A percentile compares a stretch with the other conserved stretches of the same genome.
These are phyloP conservation scores for Drosophila sulfurigaster DNA, from an alignment of 1,140 invertebrate genomes.

Conservation along the genomic window DNA sequence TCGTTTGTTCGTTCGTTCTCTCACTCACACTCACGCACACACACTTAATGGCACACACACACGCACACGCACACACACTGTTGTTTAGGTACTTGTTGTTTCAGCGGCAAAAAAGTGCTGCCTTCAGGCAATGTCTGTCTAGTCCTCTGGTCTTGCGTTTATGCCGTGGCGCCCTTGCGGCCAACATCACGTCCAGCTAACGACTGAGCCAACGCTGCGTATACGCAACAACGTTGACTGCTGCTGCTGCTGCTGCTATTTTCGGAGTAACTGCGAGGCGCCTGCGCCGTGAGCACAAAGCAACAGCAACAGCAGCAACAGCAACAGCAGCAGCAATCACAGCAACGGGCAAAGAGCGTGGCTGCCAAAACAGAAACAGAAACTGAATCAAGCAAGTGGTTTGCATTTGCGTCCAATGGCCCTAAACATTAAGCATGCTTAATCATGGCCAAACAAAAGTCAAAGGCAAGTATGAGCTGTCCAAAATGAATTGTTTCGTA, in stretches of 20 bases:
- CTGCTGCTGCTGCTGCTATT: slow-evolving; percentile 56
- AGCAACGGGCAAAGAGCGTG: slow-evolving; percentile 12
- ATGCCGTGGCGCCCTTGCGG: slow-evolving; percentile 76
- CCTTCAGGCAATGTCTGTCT: slow-evolving; percentile 49
- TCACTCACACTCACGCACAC: slow-evolving; percentile 17
- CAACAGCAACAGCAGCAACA: no score
- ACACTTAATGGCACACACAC: slow-evolving; percentile 11
- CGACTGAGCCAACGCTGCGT: slow-evolving; percentile 74
- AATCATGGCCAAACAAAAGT: slow-evolving; percentile 4
- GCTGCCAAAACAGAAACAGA: slow-evolving; percentile 64
- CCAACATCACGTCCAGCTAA: slow-evolving; percentile 81
- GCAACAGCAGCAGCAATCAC: neutral
- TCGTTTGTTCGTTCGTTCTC: neutral
- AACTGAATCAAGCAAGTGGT: slow-evolving; percentile 80
- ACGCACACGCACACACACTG: slow-evolving; percentile 22
- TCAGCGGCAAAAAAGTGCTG: slow-evolving; percentile 68
- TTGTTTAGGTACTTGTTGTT: slow-evolving; percentile 73
- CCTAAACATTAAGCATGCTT: slow-evolving; percentile 49
- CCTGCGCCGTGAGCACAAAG: slow-evolving; percentile 38
- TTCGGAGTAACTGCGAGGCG: slow-evolving; percentile 68
- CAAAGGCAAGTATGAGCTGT: slow-evolving; percentile 38
- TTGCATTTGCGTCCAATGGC: slow-evolving; percentile 54
- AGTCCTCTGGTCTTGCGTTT: slow-evolving; percentile 35
- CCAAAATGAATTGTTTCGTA: slow-evolving; percentile 61
- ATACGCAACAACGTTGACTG: slow-evolving; percentile 64